Conservation (phyloP, 2,797 vertebrate genomes). For the Galaxias olidus region DNA sequence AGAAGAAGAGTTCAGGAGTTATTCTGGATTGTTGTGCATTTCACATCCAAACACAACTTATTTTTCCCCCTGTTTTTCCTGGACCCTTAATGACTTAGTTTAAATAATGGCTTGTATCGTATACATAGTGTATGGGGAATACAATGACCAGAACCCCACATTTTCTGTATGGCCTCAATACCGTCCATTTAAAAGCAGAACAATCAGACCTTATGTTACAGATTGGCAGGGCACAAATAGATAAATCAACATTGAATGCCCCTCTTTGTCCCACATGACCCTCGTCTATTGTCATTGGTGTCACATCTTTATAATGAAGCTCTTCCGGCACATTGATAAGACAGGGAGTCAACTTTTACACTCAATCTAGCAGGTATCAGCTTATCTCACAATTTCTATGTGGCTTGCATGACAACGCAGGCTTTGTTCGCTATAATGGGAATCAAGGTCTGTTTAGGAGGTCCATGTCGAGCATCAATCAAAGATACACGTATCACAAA, state of each 20-base stretch:
- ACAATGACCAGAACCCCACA: slow-evolving; percentile 32
- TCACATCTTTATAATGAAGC: slow-evolving; percentile 68
- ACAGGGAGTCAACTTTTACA: slow-evolving; percentile 40
- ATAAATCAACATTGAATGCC: slow-evolving; percentile 70
- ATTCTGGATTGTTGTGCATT: slow-evolving; percentile 20
- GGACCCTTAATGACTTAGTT: slow-evolving; percentile 15
- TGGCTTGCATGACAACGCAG: slow-evolving; percentile 57
- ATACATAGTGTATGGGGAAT: slow-evolving; percentile 18
- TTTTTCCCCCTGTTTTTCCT: background rate
- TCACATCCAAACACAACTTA: slow-evolving; percentile 3
- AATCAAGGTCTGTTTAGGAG: slow-evolving; percentile 57
- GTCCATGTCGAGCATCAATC: slow-evolving; percentile 41
- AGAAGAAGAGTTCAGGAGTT: slow-evolving; percentile 1
- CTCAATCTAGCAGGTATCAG: slow-evolving; percentile 45
- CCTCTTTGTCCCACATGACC: slow-evolving; percentile 71
- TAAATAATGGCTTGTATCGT: slow-evolving; percentile 35
- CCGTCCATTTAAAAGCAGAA: slow-evolving; percentile 62
- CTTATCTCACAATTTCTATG: slow-evolving; percentile 62
- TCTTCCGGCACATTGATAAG: slow-evolving; percentile 63
- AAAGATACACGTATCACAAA: slow-evolving; percentile 31
- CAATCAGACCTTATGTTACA: slow-evolving; percentile 68
- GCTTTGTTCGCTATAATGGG: slow-evolving; percentile 64
- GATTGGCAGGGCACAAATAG: slow-evolving; percentile 51
- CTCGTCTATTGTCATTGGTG: slow-evolving; percentile 72
- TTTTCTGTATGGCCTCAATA: slow-evolving; percentile 44